Evolutionary conservation across 2,888 invertebrate species (phyloP), one percentile per base, ranked within the genome.

Genomic region (Cryptus armator): DNA sequence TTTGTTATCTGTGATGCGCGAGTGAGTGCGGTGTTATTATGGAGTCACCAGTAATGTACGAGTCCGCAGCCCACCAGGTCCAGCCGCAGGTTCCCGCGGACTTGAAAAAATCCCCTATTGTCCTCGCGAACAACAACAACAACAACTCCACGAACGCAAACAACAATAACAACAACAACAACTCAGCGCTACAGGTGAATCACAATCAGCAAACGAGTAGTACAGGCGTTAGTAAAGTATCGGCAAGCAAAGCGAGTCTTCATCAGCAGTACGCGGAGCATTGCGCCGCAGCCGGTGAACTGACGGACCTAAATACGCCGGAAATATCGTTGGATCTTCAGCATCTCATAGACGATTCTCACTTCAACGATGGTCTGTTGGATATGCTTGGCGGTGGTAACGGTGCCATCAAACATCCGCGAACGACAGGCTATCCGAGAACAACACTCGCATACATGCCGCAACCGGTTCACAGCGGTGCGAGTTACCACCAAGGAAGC

Each of bases 321-420:
- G 99, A 99, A 94, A 98, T 98, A 93, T 98, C 98, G 87, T 95
- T 99, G 92, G 98, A 99, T 92, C 95, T 99, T 88, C 98, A 98
- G 92, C 97, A 98, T 94, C 95, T 99, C 91, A 98, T 99, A 92
- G 98, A 98, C 94, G 98, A 98, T 94, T 95, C 95, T 44, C 98
- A 98, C 94, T 98, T 98, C 94, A 96, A 97, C 90, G 98, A 98
- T 89, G 97, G 97, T 48, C 95, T 98, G 59, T 97, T 98, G 90
- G 98, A 98, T 92, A 97, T 98, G 93, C 95, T 98, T 29, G 97
- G 94, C 29, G 92, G 90, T 44, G 95, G 92, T 16, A 89, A 92
- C 88, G 91, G 91, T 0, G 88, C 89, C 68, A 92, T 91, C 79
- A 94, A 91, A 72, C 95, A 95, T 86, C 92, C 94, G 5, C 84